A percentile compares a stretch with the other conserved stretches of the same genome.
phyloP scores from a whole-genome alignment of 2,113 vertebrate genomes.

The Prietella phreatophila region DNA sequence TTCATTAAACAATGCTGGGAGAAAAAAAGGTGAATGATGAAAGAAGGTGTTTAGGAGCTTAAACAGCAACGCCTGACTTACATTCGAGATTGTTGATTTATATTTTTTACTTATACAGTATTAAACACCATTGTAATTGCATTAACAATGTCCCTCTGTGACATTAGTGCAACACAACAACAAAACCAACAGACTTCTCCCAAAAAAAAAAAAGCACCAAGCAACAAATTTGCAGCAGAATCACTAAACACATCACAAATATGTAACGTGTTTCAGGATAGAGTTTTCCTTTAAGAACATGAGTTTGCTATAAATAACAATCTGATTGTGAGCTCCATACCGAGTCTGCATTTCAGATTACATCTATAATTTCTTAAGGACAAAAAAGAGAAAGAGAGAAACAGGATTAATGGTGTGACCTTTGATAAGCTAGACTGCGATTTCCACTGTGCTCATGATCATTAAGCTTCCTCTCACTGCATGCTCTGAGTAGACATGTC shows the following conservation, averaged over 20 bases:
- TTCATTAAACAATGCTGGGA: neutral
- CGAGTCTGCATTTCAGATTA: slow-evolving; percentile 7
- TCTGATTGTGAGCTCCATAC: neutral
- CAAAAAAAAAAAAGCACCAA: neutral
- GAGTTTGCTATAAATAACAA: neutral
- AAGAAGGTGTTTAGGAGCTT: neutral
- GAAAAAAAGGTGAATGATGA: neutral
- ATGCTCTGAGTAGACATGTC: slow-evolving; percentile 28
- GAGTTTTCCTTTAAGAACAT: neutral
- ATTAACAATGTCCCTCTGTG: neutral
- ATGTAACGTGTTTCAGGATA: neutral
- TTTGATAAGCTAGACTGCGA: slow-evolving; percentile 47
- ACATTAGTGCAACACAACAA: neutral
- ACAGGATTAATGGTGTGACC: slow-evolving; percentile 50
- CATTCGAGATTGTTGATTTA: neutral
- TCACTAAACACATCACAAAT: neutral
- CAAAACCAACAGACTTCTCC: neutral
- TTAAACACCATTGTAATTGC: neutral
- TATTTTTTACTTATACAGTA: neutral
- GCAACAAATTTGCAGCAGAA: neutral
- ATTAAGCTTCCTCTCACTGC: slow-evolving; percentile 31
- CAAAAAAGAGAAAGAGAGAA: neutral
- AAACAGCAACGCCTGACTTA: neutral
- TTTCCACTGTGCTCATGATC: slow-evolving; percentile 45
- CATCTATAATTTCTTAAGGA: neutral